Evolutionary conservation across 2,113 vertebrate genomes (phyloP).

Genomic region (Cairina moschata): DNA sequence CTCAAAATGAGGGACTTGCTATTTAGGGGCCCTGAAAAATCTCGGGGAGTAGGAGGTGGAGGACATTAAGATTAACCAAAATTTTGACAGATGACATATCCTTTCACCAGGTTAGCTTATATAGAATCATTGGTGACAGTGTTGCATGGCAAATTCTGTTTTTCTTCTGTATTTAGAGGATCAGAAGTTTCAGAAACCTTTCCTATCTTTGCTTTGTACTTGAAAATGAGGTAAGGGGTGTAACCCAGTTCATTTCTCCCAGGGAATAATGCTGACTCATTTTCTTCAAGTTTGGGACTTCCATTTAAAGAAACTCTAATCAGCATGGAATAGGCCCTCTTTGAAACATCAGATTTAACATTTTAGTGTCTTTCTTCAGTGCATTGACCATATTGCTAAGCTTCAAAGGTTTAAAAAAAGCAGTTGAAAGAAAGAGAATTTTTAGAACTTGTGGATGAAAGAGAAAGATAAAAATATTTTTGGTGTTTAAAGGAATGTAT

Average conservation of each 20-base stretch:
- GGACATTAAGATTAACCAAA: not conserved
- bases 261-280: not conserved
- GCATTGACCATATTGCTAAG: not conserved
- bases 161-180: not conserved
- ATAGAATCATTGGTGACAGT: not conserved
- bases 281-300: not conserved
- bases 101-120: not conserved
- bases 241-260: not conserved
- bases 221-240: not conserved
- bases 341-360: not conserved
- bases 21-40: rapidly evolving
- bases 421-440: not conserved
- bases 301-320: not conserved
- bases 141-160: not conserved
- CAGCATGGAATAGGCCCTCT: not conserved
- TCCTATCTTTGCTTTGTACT: not conserved
- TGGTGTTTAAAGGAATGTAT: not conserved
- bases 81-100: not conserved
- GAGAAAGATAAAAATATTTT: not conserved
- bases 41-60: rapidly evolving
- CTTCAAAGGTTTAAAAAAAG: not conserved
- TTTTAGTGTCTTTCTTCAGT: not conserved
- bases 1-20: not conserved
- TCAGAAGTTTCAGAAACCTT: not conserved
- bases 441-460: not conserved